Percentiles rank a stretch among this genome's conserved stretches.
Conservation (phyloP, 2,113 vertebrate species). For the Gymnarchus niloticus region DNA sequence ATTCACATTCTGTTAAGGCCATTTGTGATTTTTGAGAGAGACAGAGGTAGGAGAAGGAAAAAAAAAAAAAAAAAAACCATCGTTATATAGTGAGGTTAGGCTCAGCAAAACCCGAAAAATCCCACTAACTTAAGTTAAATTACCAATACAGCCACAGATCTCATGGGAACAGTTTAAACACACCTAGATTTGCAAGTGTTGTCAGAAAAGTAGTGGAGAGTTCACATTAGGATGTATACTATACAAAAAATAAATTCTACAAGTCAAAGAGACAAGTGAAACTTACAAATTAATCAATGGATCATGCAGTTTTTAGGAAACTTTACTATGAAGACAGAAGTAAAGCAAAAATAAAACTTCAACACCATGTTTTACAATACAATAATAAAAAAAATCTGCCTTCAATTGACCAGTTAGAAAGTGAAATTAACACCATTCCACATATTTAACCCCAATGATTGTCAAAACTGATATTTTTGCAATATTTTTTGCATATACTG, state of each 20-base stretch:
- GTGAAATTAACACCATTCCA: slow-evolving; percentile 10
- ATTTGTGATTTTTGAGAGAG: neutral
- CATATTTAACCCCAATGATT: slow-evolving; percentile 55
- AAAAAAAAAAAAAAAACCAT: neutral
- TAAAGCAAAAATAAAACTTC: slow-evolving; percentile 37
- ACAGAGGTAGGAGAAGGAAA: neutral
- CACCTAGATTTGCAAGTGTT: neutral
- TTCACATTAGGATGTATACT: neutral
- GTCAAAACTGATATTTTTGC: slow-evolving; percentile 46
- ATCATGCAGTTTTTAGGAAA: slow-evolving; percentile 46
- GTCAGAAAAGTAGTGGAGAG: neutral
- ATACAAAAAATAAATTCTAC: neutral
- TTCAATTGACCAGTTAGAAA: slow-evolving; percentile 13
- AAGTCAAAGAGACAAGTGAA: too few species aligned
- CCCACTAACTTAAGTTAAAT: too few species aligned
- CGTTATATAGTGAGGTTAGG: too few species aligned
- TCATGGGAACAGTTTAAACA: neutral
- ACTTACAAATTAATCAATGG: neutral
- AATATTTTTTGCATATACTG: slow-evolving; percentile 52
- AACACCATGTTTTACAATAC: slow-evolving; percentile 34
- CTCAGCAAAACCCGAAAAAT: neutral
- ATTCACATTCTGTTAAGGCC: neutral
- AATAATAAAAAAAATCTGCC: slow-evolving; percentile 13
- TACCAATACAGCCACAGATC: neutral
- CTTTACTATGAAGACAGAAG: slow-evolving; percentile 46